These are phyloP conservation scores for Sitobion miscanthi DNA, from an alignment of 1,140 invertebrate genomes.

Conservation along the genomic window DNA sequence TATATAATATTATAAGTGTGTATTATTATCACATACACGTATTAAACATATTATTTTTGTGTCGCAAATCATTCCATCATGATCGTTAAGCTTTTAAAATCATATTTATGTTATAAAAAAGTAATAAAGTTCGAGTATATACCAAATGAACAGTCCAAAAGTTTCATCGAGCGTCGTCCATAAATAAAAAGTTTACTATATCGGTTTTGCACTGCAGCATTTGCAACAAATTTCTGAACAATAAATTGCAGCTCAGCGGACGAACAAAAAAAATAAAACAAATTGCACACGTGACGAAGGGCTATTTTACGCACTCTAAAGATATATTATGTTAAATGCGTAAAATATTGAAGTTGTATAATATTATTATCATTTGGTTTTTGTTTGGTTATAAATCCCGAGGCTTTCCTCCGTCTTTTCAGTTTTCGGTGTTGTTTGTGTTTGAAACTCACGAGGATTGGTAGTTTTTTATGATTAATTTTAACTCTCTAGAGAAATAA, in stretches of 20 bases:
- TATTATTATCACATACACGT: background rate
- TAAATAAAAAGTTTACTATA: background rate
- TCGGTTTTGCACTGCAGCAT: background rate
- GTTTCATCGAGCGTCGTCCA: background rate
- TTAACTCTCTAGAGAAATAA: background rate
- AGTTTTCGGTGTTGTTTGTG: background rate
- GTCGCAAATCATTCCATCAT: no score
- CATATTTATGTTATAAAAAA: background rate
- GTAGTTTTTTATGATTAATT: slow-evolving; percentile 21
- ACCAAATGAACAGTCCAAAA: background rate
- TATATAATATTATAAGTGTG: no score
- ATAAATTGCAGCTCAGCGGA: background rate
- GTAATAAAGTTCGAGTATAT: no score
- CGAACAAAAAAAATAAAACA: background rate
- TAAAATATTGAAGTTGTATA: background rate
- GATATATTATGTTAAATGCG: background rate
- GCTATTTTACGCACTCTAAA: background rate
- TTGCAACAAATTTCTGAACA: background rate
- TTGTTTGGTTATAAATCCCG: background rate
- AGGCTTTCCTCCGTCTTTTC: background rate
- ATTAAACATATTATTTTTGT: background rate
- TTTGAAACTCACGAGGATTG: background rate
- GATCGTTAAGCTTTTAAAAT: background rate
- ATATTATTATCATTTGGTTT: background rate
- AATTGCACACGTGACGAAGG: background rate